Evolutionary conservation across 2,113 vertebrate genomes (phyloP).

Genomic region (Neogobius melanostomus): DNA sequence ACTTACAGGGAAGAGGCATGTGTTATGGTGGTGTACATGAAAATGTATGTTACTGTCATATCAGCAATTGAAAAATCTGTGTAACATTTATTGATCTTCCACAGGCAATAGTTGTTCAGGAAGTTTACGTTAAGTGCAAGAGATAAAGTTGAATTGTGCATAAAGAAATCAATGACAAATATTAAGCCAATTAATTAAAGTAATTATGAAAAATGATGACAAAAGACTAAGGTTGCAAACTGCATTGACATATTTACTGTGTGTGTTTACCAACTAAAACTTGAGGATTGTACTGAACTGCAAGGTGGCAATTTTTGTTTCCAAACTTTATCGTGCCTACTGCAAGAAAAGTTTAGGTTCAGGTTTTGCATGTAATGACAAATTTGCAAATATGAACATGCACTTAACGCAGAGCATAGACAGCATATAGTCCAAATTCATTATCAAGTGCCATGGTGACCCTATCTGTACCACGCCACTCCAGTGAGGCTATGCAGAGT

Average conservation of each 20-base stretch:
- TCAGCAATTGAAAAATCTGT: neutral
- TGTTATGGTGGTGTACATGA: neutral
- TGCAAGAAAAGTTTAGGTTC: no score
- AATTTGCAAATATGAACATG: no score
- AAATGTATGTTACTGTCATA: neutral
- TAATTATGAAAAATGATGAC: no score
- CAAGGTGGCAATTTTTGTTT: no score
- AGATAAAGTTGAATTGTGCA: neutral
- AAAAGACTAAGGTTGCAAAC: no score
- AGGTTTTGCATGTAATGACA: no score
- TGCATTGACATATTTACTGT: no score
- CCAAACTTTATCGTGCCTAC: no score
- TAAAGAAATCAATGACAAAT: neutral
- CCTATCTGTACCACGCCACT: neutral
- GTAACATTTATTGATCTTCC: neutral
- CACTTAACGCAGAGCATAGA: no score
- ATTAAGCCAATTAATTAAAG: neutral
- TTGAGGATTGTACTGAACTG: no score
- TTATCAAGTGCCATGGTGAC: neutral
- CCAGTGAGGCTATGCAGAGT: conserved; percentile 16
- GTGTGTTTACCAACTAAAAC: no score
- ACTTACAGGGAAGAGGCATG: conserved; percentile 69
- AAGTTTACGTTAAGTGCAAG: neutral
- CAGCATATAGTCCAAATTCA: no score
- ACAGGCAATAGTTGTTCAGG: neutral